Base-by-base conservation (phyloP, 2,888 invertebrate genomes). In the Acholoe squamosa region DNA sequence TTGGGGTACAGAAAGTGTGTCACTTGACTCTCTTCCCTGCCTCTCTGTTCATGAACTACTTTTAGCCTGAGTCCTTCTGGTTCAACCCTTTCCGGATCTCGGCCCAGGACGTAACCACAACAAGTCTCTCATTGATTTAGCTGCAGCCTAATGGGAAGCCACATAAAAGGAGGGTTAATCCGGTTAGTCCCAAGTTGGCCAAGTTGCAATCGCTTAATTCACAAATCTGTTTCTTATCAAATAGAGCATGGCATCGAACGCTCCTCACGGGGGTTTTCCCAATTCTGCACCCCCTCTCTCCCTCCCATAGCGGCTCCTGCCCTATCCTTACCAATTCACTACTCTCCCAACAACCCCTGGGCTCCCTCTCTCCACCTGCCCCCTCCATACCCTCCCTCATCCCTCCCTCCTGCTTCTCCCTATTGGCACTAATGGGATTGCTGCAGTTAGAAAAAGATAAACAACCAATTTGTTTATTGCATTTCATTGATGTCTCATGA, bases 401-500 rank as follows among this genome's bases (percentile, higher is more conserved):
- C 28, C n/a, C 25, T 28, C 76, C 16, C 25, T 16, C 7, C 80
- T 12, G 31, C 77, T n/a, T 33, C 80, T 43, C 43, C 34, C 80
- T n/a, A 80, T 80, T 80, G 34, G 33, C 33, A 16, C 34, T 80
- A 80, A 80, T 80, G 80, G 80, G 80, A 80, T 80, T 80, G 80
- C 12, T 43, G 22, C 80, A 80, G 43, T 80, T 80, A 43, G 33
- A 80, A 80, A 80, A 80, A 80, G 80, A 43, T 80, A 80, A 80
- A 80, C 80, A 80, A 80, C 80, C 80, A 80, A 80, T 80, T 80
- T 80, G 80, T 80, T 80, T 80, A 80, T 80, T 80, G 80, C 80
- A 43, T 80, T 80, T 80, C 80, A 80, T 80, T 80, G 80, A 80
- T 80, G 80, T 80, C 80, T 80, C 16, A 43, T 19, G 34, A n/a